Conservation (phyloP, 2,888 invertebrate genomes). For the Drosophila melanosoma region DNA sequence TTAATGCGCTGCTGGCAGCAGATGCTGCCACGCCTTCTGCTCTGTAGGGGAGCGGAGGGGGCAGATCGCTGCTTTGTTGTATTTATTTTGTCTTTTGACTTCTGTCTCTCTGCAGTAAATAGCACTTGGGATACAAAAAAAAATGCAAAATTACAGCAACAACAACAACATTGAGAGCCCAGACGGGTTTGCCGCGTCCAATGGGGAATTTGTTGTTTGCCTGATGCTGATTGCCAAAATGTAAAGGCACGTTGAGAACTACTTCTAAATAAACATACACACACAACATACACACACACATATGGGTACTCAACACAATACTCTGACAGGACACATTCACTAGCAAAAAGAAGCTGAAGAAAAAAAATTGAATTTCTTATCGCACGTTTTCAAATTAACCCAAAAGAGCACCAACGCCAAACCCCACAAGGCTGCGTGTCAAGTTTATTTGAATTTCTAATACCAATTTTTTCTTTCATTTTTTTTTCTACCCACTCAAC, state of each 20-base stretch:
- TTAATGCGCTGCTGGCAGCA: slow-evolving; percentile 72
- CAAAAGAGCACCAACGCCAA: slow-evolving; percentile 35
- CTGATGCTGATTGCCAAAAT: slow-evolving; percentile 74
- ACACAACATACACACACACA: slow-evolving; percentile 2
- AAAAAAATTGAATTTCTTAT: slow-evolving; percentile 73
- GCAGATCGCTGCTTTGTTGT: slow-evolving; percentile 2
- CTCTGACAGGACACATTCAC: slow-evolving; percentile 40
- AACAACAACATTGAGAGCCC: slow-evolving; percentile 26
- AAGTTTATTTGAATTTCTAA: slow-evolving; percentile 65
- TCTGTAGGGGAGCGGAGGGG: not conserved
- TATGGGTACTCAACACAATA: slow-evolving; percentile 29
- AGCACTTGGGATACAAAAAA: slow-evolving; percentile 34
- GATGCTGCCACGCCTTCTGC: slow-evolving; percentile 28
- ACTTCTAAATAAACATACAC: slow-evolving; percentile 24
- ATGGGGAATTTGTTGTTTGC: slow-evolving; percentile 70
- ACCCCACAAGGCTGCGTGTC: slow-evolving; percentile 38
- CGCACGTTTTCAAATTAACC: slow-evolving; percentile 76
- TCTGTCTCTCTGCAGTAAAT: slow-evolving; percentile 40
- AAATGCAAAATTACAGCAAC: slow-evolving; percentile 63
- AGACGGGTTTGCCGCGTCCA: slow-evolving; percentile 23
- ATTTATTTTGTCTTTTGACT: slow-evolving; percentile 44
- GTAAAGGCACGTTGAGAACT: slow-evolving; percentile 40
- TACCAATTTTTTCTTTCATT: not conserved
- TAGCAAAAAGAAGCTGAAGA: slow-evolving; percentile 7
- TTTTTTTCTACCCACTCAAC: not conserved